Evolutionary conservation across 2,113 vertebrate genomes (phyloP), one percentile per base, ranked within the genome.

Genomic region (Neodontobutis hainanensis): DNA sequence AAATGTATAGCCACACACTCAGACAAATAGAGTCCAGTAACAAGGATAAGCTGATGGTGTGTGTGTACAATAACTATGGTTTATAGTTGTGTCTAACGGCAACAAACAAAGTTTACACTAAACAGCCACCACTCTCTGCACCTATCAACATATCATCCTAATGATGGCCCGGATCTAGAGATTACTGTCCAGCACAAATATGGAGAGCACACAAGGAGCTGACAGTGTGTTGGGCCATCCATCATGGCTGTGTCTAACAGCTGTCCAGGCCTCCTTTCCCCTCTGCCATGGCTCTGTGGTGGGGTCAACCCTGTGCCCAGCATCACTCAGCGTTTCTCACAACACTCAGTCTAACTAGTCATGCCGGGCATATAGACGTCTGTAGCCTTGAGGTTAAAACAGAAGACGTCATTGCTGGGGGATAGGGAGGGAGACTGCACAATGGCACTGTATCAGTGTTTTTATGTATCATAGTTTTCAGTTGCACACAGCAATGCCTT

Each of bases 241-340:
- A 82, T 88, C 84, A 85, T 14, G 52, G 36, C 67, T 45, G 72
- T 63, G 77, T 70, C 77, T 55, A 80, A 84, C 89, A 90, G 89
- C 82, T 86, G 85, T 75, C 78, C 65, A 55, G 38, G 49, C 27
- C 70, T 53, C n/a, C n/a, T n/a, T n/a, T n/a, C 45, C 49, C 32
- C 27, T 36, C 45, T 15, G n/a, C 49, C 53, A 57, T 66, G 4
- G 14, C 55, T 79, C 45, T 66, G 60, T 67, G 46, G 53, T 71
- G 61, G 82, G 78, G 85, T 88, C 86, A 82, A 66, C 60, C 60
- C 38, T 63, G 64, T 46, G 48, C 44, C 38, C 38, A 49, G 57
- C 73, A 16, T 52, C 19, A 57, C 43, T 45, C 9, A 64, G 52
- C 10, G 27, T 70, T 80, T 82, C 84, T 65, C 78, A 85, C 80